Evolutionary conservation across 2,113 vertebrate genomes (phyloP), one percentile per base, ranked within the genome.

Genomic region (Sakesphorus luctuosus): DNA sequence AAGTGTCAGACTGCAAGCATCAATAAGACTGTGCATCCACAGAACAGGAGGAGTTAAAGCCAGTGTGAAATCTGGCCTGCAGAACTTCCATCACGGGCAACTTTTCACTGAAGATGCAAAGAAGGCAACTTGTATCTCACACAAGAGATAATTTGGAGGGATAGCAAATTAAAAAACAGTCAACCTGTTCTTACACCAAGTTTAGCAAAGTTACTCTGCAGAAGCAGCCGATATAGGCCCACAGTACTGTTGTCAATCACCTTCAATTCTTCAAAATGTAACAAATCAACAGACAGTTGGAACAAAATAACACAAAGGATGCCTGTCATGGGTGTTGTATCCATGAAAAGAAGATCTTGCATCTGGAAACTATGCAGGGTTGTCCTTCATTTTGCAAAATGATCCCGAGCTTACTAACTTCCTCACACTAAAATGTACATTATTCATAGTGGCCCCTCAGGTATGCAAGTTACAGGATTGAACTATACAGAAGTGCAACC

Each of bases 301-400:
- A 75, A 61, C 26, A 66, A 68, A 78, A 65, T 15, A 61, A 52
- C 19, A 53, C 18, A 84, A 88, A 56, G 20, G 3, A 18, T 26
- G 3, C 2, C 9, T 25, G 3, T 18, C 8, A n/a, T 19, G 19
- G 28, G 4, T 36, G 14, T 10, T 1, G 0, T 16, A 23, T 5
- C 28, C 6, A 4, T 1, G 1, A 36, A 59, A 46, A 61, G 7
- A 46, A 4, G 3, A 9, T 20, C 29, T 36, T 14, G 2, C 6
- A 0, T 24, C 10, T 9, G 9, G 44, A 85, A 89, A 75, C 1
- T 10, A 20, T 7, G 7, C 7, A 35, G 68, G 47, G 11, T 11
- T 63, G 23, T n/a, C 53, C 23, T 29, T 40, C 9, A 13, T 47
- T 89, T 38, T 58, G 46, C 33, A 78, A 47, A 91, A 29, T 1